phyloP scores from a whole-genome alignment of 2,797 vertebrate species.

The Sebastes paucispinis region DNA sequence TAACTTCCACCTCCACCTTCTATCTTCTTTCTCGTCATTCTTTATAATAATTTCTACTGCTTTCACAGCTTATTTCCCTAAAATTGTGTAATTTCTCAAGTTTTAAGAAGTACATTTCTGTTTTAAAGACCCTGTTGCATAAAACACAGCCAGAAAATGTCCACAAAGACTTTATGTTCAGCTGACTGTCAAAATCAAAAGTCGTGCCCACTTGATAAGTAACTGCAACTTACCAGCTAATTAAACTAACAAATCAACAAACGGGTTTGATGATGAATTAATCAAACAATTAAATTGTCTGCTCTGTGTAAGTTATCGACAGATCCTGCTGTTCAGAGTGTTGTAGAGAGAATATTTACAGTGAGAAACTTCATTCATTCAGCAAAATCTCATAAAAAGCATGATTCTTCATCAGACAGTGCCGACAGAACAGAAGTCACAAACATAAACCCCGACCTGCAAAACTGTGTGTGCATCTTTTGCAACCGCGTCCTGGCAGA shows the following conservation, averaged over 20 bases:
- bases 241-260: constrained; percentile 22
- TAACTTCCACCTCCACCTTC: background rate
- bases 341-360: constrained; percentile 63
- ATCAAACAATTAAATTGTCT: constrained; percentile 15
- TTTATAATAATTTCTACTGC: background rate
- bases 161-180: background rate
- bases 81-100: constrained; percentile 14
- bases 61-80: constrained; percentile 45
- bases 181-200: constrained; percentile 10
- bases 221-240: constrained; percentile 20
- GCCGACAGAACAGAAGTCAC: constrained; percentile 8
- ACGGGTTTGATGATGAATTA: constrained; percentile 15
- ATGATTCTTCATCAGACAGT: background rate
- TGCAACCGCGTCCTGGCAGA: background rate
- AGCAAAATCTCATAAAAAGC: constrained; percentile 13
- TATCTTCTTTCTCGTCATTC: background rate
- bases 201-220: background rate
- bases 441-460: constrained; percentile 7
- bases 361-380: constrained; percentile 28
- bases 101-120: constrained; percentile 18
- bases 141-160: constrained; percentile 20
- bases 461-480: constrained; percentile 12
- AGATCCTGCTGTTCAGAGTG: constrained; percentile 76
- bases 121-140: constrained; percentile 3
- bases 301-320: constrained; percentile 44